Percentiles rank a stretch among this genome's conserved stretches.
These are phyloP conservation scores for Ciconia nigra DNA, from an alignment of 2,797 vertebrate genomes.

Conservation along the genomic window DNA sequence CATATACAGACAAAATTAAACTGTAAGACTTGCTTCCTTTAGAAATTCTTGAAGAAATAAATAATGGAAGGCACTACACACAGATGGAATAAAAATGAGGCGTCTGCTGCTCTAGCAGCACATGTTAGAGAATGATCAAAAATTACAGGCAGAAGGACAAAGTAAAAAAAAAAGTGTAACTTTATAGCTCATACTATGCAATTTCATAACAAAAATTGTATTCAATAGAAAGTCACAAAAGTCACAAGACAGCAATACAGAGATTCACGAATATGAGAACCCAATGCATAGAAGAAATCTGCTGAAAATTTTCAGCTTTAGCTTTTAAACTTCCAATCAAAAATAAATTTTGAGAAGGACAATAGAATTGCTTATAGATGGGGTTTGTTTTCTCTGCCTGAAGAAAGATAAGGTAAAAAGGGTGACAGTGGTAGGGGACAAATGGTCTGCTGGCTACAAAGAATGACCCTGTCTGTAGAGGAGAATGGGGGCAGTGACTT, in stretches of 20 bases:
- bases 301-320: not conserved
- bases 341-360: not conserved
- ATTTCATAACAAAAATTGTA: not conserved
- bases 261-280: not conserved
- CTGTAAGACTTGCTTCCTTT: not conserved
- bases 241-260: not conserved
- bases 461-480: not conserved
- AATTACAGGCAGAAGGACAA: not conserved
- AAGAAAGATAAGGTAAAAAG: not conserved
- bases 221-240: not conserved
- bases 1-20: slow-evolving; percentile 23
- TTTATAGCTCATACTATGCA: not conserved
- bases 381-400: not conserved
- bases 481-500: not conserved
- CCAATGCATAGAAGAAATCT: not conserved
- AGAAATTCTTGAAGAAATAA: slow-evolving; percentile 20
- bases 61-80: not conserved
- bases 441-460: not conserved
- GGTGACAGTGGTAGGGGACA: not conserved
- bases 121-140: not conserved
- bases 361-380: not conserved
- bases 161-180: not conserved
- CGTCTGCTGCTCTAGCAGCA: not conserved
- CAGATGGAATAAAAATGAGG: not conserved
- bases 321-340: not conserved